Conservation (phyloP, 2,797 vertebrate species). For the Masticophis lateralis region DNA sequence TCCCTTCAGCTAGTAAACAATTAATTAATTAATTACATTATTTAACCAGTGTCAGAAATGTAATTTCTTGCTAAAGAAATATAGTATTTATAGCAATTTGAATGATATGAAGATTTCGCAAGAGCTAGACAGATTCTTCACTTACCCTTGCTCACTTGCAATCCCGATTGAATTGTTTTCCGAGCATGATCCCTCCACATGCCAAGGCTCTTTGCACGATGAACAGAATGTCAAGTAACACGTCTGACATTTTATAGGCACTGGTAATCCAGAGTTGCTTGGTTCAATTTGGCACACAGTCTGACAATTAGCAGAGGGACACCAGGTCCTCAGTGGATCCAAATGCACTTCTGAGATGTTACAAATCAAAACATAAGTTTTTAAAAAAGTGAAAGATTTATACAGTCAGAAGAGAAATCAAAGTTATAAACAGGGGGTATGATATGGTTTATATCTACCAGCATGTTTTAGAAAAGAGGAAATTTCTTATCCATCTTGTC, state of each 20-base stretch:
- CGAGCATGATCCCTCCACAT: slow-evolving; percentile 74
- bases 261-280: slow-evolving; percentile 67
- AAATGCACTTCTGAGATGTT: slow-evolving; percentile 82
- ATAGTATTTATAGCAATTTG: not conserved
- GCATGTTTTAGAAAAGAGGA: not conserved
- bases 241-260: slow-evolving; percentile 77
- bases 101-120: rapidly evolving
- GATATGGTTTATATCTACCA: not conserved
- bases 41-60: not conserved
- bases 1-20: not conserved
- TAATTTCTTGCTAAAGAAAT: not conserved
- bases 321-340: slow-evolving; percentile 91
- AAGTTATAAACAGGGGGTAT: not conserved
- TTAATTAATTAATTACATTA: not conserved
- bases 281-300: slow-evolving; percentile 79
- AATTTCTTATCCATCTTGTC: not conserved
- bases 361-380: slow-evolving; percentile 20
- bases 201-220: slow-evolving; percentile 84
- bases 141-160: slow-evolving; percentile 80
- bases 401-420: not conserved
- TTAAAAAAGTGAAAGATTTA: not conserved
- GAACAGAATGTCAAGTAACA: slow-evolving; percentile 87
- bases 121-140: rapidly evolving
- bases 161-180: slow-evolving; percentile 72
- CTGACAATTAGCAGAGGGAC: slow-evolving; percentile 87